Conservation (phyloP, 2,888 invertebrate genomes). For the Melinaea menophilus region DNA sequence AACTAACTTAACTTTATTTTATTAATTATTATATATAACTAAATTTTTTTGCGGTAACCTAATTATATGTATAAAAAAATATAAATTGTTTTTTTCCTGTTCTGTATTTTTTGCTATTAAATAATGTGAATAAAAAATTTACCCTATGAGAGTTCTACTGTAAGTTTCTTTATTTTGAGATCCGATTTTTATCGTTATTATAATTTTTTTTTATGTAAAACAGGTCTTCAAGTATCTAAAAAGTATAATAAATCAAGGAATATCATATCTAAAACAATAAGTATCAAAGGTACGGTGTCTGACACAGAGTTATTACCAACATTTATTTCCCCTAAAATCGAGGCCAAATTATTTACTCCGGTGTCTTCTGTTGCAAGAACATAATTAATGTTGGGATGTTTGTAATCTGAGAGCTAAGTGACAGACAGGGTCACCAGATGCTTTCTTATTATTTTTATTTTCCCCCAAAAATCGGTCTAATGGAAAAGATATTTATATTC, state of each 20-base stretch:
- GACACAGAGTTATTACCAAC: constrained; percentile 43
- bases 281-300: constrained; percentile 19
- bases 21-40: no score
- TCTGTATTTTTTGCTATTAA: no score
- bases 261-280: constrained; percentile 15
- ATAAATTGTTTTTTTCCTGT: no score
- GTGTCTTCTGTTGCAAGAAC: constrained; percentile 67
- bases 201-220: not conserved
- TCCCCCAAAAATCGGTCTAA: not conserved
- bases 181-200: no score
- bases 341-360: constrained; percentile 60
- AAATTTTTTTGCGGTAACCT: no score
- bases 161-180: no score
- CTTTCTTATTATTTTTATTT: constrained; percentile 15
- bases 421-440: constrained; percentile 29
- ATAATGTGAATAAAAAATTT: no score
- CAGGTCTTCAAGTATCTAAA: constrained; percentile 7
- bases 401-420: constrained; percentile 65
- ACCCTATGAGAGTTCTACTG: no score
- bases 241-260: constrained; percentile 14
- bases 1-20: no score
- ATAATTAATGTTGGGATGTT: constrained; percentile 70
- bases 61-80: no score
- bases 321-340: constrained; percentile 60
- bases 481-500: no score